Evolutionary conservation across 2,888 invertebrate genomes (phyloP).

Genomic region (Cheilosia scutellata): DNA sequence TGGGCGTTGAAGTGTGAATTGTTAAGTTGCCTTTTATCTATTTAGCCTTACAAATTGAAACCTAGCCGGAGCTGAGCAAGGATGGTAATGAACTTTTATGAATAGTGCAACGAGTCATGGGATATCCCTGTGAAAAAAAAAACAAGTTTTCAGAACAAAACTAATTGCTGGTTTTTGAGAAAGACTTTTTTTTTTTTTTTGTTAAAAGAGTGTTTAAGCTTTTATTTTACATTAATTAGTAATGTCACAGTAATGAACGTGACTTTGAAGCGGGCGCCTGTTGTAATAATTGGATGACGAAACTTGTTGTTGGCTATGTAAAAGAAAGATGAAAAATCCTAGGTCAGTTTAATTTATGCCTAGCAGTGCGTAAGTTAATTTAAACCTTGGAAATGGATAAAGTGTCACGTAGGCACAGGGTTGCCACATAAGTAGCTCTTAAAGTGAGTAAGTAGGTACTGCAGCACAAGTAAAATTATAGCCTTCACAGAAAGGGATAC

Average conservation of each 20-base stretch:
- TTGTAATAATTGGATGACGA: constrained; percentile 44
- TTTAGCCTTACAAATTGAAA: constrained; percentile 59
- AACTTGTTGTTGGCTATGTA: not conserved
- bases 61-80: constrained; percentile 1
- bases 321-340: not conserved
- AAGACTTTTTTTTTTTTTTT: constrained; percentile 3
- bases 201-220: constrained; percentile 38
- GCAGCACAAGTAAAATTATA: no score
- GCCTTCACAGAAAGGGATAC: no score
- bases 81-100: constrained; percentile 73
- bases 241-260: constrained; percentile 61
- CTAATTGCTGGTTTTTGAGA: constrained; percentile 65
- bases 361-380: constrained; percentile 5
- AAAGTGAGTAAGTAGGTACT: no score
- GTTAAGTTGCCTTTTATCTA: constrained; percentile 71
- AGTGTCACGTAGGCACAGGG: not conserved
- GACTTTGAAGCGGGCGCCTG: constrained; percentile 58
- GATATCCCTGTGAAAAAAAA: constrained; percentile 32
- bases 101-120: constrained; percentile 44
- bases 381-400: not conserved
- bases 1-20: constrained; percentile 59
- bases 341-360: constrained; percentile 19
- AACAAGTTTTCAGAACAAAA: constrained; percentile 37
- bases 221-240: constrained; percentile 58
- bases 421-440: no score